Evolutionary conservation across 2,113 vertebrate species (phyloP).

Genomic region (Merops nubicus): DNA sequence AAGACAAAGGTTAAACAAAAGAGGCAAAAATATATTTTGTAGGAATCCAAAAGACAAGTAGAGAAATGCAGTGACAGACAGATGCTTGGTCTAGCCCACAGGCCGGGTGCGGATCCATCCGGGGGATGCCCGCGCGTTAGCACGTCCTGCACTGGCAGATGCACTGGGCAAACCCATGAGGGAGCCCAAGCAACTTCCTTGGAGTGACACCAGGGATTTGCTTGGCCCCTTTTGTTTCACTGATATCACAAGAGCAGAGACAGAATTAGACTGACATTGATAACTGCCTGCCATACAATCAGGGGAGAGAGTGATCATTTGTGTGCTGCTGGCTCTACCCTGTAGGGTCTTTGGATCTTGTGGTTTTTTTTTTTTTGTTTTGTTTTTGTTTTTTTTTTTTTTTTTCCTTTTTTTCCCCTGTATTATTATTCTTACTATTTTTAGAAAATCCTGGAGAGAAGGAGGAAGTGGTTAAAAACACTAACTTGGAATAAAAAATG

Average conservation of each 20-base stretch:
- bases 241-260: background rate
- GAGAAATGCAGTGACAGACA: background rate
- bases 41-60: background rate
- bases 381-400: no score
- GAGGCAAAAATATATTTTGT: slow-evolving; percentile 18
- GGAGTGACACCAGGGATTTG: background rate
- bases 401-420: accelerated
- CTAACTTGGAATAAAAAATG: background rate
- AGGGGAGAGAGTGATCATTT: background rate
- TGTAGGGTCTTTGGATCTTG: background rate
- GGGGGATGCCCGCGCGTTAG: background rate
- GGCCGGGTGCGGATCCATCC: background rate
- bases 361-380: no score
- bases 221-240: slow-evolving; percentile 5
- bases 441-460: background rate
- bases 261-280: background rate
- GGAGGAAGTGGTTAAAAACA: background rate
- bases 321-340: background rate
- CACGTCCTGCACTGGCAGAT: background rate
- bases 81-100: background rate
- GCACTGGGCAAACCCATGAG: background rate
- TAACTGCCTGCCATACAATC: background rate
- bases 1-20: slow-evolving; percentile 59
- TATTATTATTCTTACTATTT: background rate
- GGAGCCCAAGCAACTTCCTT: background rate